Base-by-base conservation (phyloP, 2,888 invertebrate genomes). In the Leptothorax acervorum region DNA sequence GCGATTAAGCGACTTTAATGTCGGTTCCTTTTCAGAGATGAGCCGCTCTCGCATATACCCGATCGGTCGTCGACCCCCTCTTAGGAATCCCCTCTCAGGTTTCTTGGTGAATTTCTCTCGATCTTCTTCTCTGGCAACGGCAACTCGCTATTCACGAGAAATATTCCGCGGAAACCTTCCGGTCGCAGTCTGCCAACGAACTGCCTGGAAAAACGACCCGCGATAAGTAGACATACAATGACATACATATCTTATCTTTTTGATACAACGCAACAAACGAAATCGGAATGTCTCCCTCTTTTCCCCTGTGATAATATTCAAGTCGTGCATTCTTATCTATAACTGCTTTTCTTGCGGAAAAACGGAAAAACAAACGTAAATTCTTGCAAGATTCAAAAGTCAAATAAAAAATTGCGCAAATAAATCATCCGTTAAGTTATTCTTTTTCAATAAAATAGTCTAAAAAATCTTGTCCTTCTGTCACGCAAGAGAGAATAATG, bases 1-100 rank as follows among this genome's bases (percentile, higher is more conserved):
- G 48, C 60, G 74, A 70, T 78, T 78, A 55, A 68, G 53, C 35
- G 45, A 71, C 74, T 79, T 79, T 71, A 70, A 71, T 35, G 70
- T 55, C n/a, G 48, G 23, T 31, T 74, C 60, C 48, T 79, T 53
- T 60, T 71, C 57, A 73, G 57, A 60, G 75, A 48, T 48, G 45
- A 8, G 31, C 15, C 42, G 42, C 31, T 57, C 74, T 18, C 11
- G 55, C 35, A 57, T 74, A 28, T 31, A 45, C 55, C 12, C 23
- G 79, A 35, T 73, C 74, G 79, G 75, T 79, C 35, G 45, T 79
- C 23, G 57, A 73, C 60, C 60, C 48, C 23, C 28, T 48, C 66
- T 66, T 28, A 11, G 45, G 35, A 23, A 48, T 79, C 74, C 35
- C 35, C 57, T 74, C 75, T 74, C n/a, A 60, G 12, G 45, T 18